Conservation (phyloP, 2,888 invertebrate species). For the Ptilodon capucinus region DNA sequence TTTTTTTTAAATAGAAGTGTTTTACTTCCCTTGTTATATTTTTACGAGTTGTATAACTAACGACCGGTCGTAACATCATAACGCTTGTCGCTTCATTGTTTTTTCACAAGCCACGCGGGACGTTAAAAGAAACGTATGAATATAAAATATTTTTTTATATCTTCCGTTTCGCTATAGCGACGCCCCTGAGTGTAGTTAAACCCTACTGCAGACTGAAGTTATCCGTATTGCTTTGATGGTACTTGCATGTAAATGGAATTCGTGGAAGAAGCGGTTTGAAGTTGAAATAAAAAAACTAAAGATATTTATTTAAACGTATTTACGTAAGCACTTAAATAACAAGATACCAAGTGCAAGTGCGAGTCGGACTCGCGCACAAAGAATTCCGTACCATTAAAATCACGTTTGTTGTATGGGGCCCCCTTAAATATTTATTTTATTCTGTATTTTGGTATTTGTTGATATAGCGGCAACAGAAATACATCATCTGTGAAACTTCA, state of each 20-base stretch:
- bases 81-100: constrained; percentile 26
- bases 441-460: too few species aligned
- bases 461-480: too few species aligned
- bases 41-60: constrained; percentile 19
- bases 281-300: too few species aligned
- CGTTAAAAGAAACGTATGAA: constrained; percentile 19
- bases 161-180: constrained; percentile 22
- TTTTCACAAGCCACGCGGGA: constrained; percentile 21
- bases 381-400: too few species aligned
- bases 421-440: too few species aligned
- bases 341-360: too few species aligned
- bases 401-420: too few species aligned
- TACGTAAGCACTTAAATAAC: too few species aligned
- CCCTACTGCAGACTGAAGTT: constrained; percentile 5
- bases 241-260: background rate
- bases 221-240: background rate
- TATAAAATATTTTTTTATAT: constrained; percentile 35
- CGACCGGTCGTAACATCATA: constrained; percentile 10
- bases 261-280: background rate
- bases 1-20: too few species aligned
- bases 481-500: too few species aligned
- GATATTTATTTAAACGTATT: too few species aligned
- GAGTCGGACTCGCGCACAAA: too few species aligned
- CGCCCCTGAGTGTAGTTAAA: constrained; percentile 24
- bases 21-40: constrained; percentile 6